Evolutionary conservation across 1,140 invertebrate species (phyloP).

Genomic region (Andrena cerasifolii): DNA sequence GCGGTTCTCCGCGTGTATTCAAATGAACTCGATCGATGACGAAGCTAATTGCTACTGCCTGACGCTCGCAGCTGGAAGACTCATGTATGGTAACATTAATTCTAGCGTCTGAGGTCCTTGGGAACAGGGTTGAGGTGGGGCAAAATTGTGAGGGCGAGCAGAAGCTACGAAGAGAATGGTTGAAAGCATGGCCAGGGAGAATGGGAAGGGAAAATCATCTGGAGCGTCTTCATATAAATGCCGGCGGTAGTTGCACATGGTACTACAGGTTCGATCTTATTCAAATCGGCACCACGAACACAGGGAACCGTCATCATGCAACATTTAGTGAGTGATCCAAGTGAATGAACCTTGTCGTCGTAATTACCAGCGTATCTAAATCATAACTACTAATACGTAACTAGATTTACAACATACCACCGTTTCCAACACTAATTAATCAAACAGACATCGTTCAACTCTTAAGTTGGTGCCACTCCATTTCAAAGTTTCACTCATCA

Average conservation of each 20-base stretch:
- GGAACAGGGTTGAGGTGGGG: slow-evolving; percentile 58
- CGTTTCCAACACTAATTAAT: no score
- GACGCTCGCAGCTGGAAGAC: neutral
- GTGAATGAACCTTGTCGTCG: neutral
- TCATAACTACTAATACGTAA: no score
- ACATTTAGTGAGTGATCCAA: slow-evolving; percentile 76
- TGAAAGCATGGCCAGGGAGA: slow-evolving; percentile 51
- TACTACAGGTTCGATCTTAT: slow-evolving; percentile 75
- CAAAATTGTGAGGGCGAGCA: slow-evolving; percentile 63
- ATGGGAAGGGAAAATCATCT: slow-evolving; percentile 78
- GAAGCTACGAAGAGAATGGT: slow-evolving; percentile 45
- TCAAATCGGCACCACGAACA: slow-evolving; percentile 70
- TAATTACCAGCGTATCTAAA: no score
- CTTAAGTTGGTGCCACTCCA: no score
- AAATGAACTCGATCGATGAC: neutral
- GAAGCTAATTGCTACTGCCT: slow-evolving; percentile 27
- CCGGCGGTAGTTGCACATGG: slow-evolving; percentile 70
- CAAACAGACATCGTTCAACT: no score
- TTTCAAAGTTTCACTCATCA: no score
- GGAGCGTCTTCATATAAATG: slow-evolving; percentile 79
- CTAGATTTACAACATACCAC: no score
- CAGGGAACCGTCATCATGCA: slow-evolving; percentile 72
- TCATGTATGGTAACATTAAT: slow-evolving; percentile 1
- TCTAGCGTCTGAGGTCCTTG: slow-evolving; percentile 1
- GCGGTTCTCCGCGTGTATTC: neutral